Evolutionary conservation across 2,888 invertebrate genomes (phyloP), one percentile per base, ranked within the genome.

Genomic region (Rhingia campestris): DNA sequence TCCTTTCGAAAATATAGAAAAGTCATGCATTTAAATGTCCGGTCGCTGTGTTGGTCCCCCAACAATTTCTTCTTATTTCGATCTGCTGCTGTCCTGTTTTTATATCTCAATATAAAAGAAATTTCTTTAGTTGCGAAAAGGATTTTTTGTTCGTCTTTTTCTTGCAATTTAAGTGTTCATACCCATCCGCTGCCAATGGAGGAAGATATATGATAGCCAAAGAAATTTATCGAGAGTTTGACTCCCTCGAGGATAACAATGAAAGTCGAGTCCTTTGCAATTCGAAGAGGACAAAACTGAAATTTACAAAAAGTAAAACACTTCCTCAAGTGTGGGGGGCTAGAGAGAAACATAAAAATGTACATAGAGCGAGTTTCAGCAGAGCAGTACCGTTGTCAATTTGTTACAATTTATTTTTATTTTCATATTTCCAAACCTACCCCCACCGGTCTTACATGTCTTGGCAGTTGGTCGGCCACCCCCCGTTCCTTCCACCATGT

Each of bases 331-430:
- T 45, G 45, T 37, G 47, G 35, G 35, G 54, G 43, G 30, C 9
- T 12, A 59, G 33, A n/a, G 69, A 58, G 69, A 43, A 73, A 49
- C 73, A 79, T 69, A 74, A 84, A 22, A 79, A 67, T 73, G 77
- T 77, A 58, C 79, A 81, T 37, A 37, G 66, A 61, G 72, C 59
- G 76, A 66, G 66, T 58, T 75, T 70, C 54, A 69, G 58, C 43
- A 63, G 22, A 22, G 64, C 43, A 66, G 58, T 74, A 79, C 58
- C 79, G 67, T 84, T 84, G 84, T 84, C 84, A 84, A 84, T 84
- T 84, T 84, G 84, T 84, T 70, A 79, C 79, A 84, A 84, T 84
- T 79, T 84, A 84, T 84, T 84, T 84, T 84, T 84, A 84, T 74
- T 84, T 84, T 84, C 79, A 84, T 84, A 84, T 84, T 84, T 84